Evolutionary conservation across 2,113 vertebrate genomes (phyloP), one percentile per base, ranked within the genome.

Genomic region (Microtus oregoni): DNA sequence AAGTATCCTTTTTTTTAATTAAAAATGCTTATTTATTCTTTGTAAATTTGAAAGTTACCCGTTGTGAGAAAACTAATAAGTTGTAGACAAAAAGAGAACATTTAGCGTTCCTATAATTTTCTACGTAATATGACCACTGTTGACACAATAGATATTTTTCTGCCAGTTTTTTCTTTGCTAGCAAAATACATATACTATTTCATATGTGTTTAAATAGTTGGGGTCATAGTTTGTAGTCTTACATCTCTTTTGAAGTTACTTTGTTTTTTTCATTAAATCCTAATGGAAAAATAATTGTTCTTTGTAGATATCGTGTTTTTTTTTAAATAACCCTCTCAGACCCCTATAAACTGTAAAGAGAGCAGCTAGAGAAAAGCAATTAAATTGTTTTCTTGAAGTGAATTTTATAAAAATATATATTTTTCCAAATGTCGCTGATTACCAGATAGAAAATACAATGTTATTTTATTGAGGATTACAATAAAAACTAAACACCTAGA

Each of bases 61-160:
- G 61, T 92, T 86, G 20, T 90, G 58, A 94, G 78, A 90, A 52
- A 92, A 90, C 41, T 90, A 79, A 22, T 92, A 67, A 89, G 91
- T 65, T 91, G 41, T 38, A 77, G 30, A 47, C 35, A 28, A 82
- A 78, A 20, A 70, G 6, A 65, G 38, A 20, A 94, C 72, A 85
- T 68, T 81, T 72, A 94, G 75, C 47, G 73, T 12, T 67, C 19
- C 6, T 26, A 5, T 93, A 72, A 52, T 44, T 95, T n/a, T 94
- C 14, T 81, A 28, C 28, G 3, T 88, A 58, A 76, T 67, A 30
- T n/a, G 68, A 89, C 44, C 2, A 41, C 20, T 93, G 15, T 72
- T 92, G 50, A 89, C 41, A 72, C 76, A 67, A 32, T 91, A 15
- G 20, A 50, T 79, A 1, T 78, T 90, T 90, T 96, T 86, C 78